Base-by-base conservation (phyloP, 2,797 vertebrate species). In the Characodon lateralis region DNA sequence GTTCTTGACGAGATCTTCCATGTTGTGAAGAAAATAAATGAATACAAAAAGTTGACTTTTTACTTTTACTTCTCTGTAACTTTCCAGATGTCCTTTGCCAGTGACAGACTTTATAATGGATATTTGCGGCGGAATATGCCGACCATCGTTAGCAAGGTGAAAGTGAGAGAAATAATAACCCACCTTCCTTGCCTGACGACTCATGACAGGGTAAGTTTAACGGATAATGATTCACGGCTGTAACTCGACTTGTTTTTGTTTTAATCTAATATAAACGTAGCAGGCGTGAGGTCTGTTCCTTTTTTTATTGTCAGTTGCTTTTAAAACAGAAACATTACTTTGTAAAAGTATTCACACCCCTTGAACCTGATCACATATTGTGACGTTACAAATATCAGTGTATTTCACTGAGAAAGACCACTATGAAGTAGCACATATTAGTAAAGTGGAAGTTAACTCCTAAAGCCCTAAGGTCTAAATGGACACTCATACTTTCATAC, bases 161-260 rank as follows among this genome's bases (percentile, higher is more conserved):
- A 91, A 93, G 91, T 88, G 50, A 89, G 65, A 78, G 88, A 93
- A 18, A 90, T 96, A 10, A 1, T 95, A 0, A 7, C 85, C 55
- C 28, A 95, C 46, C 92, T 96, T 81, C 80, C 92, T 0, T 95
- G 95, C 77, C 81, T 96, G 78, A 96, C 95, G 1, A 4, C 65
- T 46, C 84, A 91, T 6, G 96, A 96, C 90, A 84, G 80, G 93
- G 96, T 96, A 85, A 73, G 87, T 86, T 55, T 46, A 48, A 53
- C 5, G n/a, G 22, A 12, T 35, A 55, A 72, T 39, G 5, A 78
- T 28, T 16, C 31, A 68, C 2, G 13, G 14, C 7, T 41, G 26
- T 3, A 13, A 28, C 2, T 43, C 0, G 18, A 10, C 2, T 41
- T 41, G 1, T 12, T 26, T 26, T 68, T 66, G 26, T 43, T 43